Evolutionary conservation across 1,140 invertebrate species (phyloP), one percentile per base, ranked within the genome.

Genomic region (Carposina sasakii): DNA sequence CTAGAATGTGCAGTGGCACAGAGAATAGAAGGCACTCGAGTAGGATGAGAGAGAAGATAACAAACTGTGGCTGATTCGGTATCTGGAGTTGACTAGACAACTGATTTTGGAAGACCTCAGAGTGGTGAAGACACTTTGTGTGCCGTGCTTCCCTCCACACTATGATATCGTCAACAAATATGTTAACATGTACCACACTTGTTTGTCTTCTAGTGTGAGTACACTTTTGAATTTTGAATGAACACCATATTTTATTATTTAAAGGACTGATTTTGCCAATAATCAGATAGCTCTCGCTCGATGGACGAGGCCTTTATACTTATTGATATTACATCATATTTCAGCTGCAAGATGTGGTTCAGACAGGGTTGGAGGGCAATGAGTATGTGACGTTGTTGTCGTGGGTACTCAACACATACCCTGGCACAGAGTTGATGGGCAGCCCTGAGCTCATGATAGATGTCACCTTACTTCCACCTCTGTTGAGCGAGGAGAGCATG

Each of bases 91-190:
- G n/a, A 94, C 93, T 1, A 87, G 96, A 24, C 91, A 94, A 67
- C 81, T 97, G 0, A 94, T 98, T 62, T 75, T 98, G 0, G 96
- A 98, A 70, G 97, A 99, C 82, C 84, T 99, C 36, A 87, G 93
- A 56, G 96, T 98, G 21, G 94, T 97, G 0, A 98, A 97, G 85
- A 96, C 93, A 0, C 81, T 98, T 0, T 96, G 97, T 71, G 91
- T 94, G 2, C 96, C 96, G 1, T 98, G 97, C 77, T 99, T 99
- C 76, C 98, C 98, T 2, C 95, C 96, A n/a, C 90, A 92, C 52
- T 99, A 98, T 64, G 90, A 98, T 71, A 98, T 99, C 57, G 91
- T 97, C 2, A 91, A 94, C 58, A 91, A 90, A 81, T 99, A 95
- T 85, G 92, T 98, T 0, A 88, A 90, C 61, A 97, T 99, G 93